Base-by-base conservation (phyloP, 2,797 vertebrate genomes). In the Momotus momota region DNA sequence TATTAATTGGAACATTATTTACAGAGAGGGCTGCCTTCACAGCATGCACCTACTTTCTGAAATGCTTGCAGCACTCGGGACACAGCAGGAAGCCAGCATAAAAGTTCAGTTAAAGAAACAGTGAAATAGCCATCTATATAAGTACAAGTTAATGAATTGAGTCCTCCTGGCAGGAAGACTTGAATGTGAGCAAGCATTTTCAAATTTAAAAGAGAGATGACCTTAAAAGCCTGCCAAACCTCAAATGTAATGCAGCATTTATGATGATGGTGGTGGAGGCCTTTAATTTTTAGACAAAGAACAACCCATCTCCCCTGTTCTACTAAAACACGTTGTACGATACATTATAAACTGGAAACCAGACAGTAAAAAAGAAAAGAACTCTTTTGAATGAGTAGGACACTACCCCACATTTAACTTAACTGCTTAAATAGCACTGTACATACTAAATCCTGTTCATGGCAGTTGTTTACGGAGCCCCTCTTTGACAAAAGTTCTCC, bases 1-100 rank as follows among this genome's bases (percentile, higher is more conserved):
- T 97, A 97, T 93, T 97, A 97, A 97, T 90, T 96, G 95, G 91
- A 83, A 83, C 80, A 91, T 96, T 96, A 95, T 95, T 97, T 98
- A 96, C 93, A 73, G 93, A 92, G 49, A 89, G 81, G 93, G 57
- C 83, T 93, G 94, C 84, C 92, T 95, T 89, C 96, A 91, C 95
- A 97, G 95, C 95, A 94, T 91, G 97, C 70, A 80, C 61, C 86
- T 96, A 85, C 95, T 97, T 97, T 95, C 48, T 70, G 96, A 97
- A 96, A 95, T 94, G 81, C 94, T 94, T 48, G 1, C 73, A 88
- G 81, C 58, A 67, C 89, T 97, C 72, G 70, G 78, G 89, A 85
- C 96, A 82, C 97, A 97, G 96, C 95, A 92, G 91, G 95, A 57
- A 91, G 92, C 78, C 80, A 65, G 52, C 52, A 79, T 73, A 62